phyloP scores from a whole-genome alignment of 2,113 vertebrate genomes.

The Nesogale talazaci region DNA sequence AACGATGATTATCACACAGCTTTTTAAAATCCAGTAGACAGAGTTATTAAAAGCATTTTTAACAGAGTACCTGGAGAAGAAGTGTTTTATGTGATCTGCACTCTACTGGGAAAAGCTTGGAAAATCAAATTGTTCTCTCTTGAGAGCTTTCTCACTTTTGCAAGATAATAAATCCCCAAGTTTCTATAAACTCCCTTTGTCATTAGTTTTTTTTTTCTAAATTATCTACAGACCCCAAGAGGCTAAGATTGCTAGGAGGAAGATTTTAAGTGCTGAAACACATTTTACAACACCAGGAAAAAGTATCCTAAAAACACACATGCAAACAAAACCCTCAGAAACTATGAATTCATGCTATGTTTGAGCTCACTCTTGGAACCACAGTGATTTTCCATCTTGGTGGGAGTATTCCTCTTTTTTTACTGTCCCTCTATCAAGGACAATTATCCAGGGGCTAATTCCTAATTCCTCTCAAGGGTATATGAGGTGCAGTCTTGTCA shows the following conservation, averaged over 20 bases:
- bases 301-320: not conserved
- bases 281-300: not conserved
- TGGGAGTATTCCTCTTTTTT: too few relatives aligned
- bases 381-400: too few relatives aligned
- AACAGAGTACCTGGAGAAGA: not conserved
- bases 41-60: not conserved
- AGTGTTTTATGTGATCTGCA: conserved; percentile 32
- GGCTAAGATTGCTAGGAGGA: not conserved
- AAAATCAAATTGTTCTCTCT: conserved; percentile 14
- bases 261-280: conserved; percentile 14
- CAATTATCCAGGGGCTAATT: too few relatives aligned
- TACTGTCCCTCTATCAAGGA: too few relatives aligned
- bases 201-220: not conserved
- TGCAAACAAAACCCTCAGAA: too few relatives aligned
- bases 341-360: too few relatives aligned
- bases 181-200: conserved; percentile 49
- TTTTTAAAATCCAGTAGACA: not conserved
- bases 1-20: not conserved
- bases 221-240: not conserved
- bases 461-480: too few relatives aligned
- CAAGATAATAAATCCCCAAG: conserved; percentile 50
- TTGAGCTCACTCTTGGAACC: too few relatives aligned
- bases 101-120: conserved; percentile 32
- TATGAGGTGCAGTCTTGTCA: too few relatives aligned
- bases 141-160: not conserved